These are phyloP conservation scores for Parnassius apollo DNA, from an alignment of 2,888 invertebrate species.

Conservation along the genomic window DNA sequence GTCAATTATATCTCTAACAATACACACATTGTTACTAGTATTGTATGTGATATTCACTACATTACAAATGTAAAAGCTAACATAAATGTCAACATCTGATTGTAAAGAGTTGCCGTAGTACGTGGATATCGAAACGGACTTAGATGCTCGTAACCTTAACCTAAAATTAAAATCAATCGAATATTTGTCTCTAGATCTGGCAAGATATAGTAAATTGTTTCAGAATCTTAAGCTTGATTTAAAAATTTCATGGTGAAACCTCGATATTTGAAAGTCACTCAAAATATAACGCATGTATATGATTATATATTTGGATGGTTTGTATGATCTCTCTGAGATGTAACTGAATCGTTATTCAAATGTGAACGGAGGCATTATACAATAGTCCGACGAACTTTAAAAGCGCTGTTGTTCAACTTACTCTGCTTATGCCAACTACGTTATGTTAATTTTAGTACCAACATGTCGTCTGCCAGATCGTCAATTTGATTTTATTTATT, in stretches of 20 bases:
- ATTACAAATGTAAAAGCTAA: conserved; percentile 11
- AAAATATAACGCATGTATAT: background rate
- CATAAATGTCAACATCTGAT: conserved; percentile 12
- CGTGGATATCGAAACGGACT: conserved; percentile 24
- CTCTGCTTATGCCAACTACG: conserved; percentile 49
- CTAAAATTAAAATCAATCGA: conserved; percentile 25
- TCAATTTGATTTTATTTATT: conserved; percentile 58
- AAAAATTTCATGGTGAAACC: conserved; percentile 7
- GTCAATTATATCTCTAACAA: background rate
- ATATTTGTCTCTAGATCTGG: conserved; percentile 16
- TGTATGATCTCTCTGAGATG: conserved; percentile 26
- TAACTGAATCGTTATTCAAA: conserved; percentile 41
- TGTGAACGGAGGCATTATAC: conserved; percentile 55
- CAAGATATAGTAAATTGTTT: conserved; percentile 13
- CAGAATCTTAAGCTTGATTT: conserved; percentile 23
- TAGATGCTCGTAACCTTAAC: conserved; percentile 22
- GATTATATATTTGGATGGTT: conserved; percentile 6
- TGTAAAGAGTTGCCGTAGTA: conserved; percentile 14
- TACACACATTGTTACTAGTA: background rate
- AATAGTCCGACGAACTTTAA: conserved; percentile 62
- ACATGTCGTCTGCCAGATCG: conserved; percentile 57
- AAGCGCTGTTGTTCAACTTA: conserved; percentile 43
- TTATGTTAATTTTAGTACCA: conserved; percentile 66
- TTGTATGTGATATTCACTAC: background rate
- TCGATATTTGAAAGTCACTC: no score